Conservation (phyloP, 2,888 invertebrate species). For the Malthinus flaveolus region DNA sequence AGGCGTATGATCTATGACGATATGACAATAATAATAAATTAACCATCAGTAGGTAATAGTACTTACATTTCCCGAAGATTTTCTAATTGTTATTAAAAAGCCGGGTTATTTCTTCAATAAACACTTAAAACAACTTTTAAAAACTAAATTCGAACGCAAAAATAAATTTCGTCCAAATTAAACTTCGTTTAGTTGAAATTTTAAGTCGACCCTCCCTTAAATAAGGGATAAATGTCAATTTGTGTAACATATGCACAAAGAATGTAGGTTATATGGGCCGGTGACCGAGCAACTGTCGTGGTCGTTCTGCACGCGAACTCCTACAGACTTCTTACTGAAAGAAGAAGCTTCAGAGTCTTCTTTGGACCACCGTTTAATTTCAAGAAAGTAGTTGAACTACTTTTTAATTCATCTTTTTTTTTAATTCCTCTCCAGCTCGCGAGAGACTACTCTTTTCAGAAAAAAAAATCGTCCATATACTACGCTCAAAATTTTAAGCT, state of each 20-base stretch:
- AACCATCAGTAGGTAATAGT: conserved; percentile 15
- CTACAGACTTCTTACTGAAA: conserved; percentile 30
- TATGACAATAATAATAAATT: too few species aligned
- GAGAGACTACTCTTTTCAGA: too few species aligned
- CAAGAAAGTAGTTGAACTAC: conserved; percentile 32
- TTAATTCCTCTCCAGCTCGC: too few species aligned
- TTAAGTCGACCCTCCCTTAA: not conserved
- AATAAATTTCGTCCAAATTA: not conserved
- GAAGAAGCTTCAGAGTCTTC: conserved; percentile 17
- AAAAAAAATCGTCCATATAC: too few species aligned
- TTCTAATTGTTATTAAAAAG: not conserved
- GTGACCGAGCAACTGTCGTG: conserved; percentile 41
- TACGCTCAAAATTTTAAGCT: too few species aligned
- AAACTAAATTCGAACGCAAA: not conserved
- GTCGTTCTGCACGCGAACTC: conserved; percentile 40
- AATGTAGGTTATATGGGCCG: conserved; percentile 41
- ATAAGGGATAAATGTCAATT: conserved; percentile 31
- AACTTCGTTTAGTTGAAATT: too few species aligned
- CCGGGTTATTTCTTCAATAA: not conserved
- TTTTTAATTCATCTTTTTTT: conserved; percentile 13
- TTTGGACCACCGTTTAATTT: conserved; percentile 24
- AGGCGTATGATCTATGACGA: conserved; percentile 33
- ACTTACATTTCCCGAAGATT: conserved; percentile 25
- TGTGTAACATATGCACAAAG: conserved; percentile 37
- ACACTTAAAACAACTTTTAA: not conserved